Evolutionary conservation across 1,140 invertebrate genomes (phyloP), one percentile per base, ranked within the genome.

Genomic region (Heliconius hermathena): DNA sequence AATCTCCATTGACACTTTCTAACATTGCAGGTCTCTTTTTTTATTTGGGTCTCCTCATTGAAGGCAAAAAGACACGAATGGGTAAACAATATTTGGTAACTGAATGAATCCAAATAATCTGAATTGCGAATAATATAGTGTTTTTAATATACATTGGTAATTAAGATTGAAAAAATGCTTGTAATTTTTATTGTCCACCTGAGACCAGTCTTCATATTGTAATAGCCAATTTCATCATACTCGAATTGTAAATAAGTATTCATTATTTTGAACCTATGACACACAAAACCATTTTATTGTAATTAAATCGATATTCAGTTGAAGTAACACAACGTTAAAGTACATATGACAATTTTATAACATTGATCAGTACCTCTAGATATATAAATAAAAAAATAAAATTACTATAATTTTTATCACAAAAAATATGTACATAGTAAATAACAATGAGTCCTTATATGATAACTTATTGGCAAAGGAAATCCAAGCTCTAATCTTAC

Each of bases 391-490:
- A 60, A 60, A 60, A 22, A 2, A 1, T 57, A 2, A 20, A 22
- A 8, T n/a, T 8, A n/a, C 18, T n/a, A 57, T 57, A n/a, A 11
- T 60, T 60, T 22, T 22, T 9, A n/a, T 3, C 54, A 60, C 1
- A 3, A 22, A 22, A 8, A 60, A 60, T 3, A 60, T 60, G 54
- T 1, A 8, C 8, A n/a, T 8, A 22, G 1, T 60, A 3, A 60
- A 60, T 22, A 60, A 54, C 36, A 54, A 80, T 20, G 54, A 74
- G 29, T 18, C 77, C 4, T 66, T 77, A 57, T 74, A 66, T 18
- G 76, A 75, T 71, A 80, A 81, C 57, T 38, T 38, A 26, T 74
- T 81, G 54, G 26, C 71, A 22, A 18, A 74, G 22, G 46, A 73
- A 36, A 71, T 77, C 22, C 38, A 54, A 74, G 18, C 1, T 20